Conservation (phyloP, 2,113 vertebrate genomes). For the Mobula hypostoma region DNA sequence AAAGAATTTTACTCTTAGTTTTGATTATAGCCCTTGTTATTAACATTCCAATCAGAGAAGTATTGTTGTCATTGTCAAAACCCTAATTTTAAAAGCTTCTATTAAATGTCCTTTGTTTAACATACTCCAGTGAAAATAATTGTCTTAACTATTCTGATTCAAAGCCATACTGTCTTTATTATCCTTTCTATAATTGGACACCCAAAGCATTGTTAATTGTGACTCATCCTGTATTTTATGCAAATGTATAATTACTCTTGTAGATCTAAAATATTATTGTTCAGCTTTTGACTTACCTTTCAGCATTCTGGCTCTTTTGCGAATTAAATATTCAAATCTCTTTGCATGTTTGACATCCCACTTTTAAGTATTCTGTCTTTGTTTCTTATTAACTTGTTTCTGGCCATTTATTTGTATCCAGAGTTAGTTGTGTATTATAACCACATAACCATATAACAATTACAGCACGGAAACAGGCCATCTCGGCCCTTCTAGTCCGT, state of each 20-base stretch:
- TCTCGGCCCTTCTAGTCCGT: too few species aligned
- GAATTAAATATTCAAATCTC: not conserved
- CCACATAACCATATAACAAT: too few species aligned
- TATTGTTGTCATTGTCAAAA: not conserved
- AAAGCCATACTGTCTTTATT: not conserved
- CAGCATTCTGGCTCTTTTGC: not conserved
- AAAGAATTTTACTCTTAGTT: too few species aligned
- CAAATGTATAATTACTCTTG: not conserved
- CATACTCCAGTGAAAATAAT: not conserved
- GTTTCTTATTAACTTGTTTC: not conserved
- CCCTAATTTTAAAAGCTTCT: not conserved
- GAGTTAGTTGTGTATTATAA: not conserved
- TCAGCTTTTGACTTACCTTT: not conserved
- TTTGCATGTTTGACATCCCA: not conserved
- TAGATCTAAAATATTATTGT: not conserved
- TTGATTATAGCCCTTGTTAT: too few species aligned
- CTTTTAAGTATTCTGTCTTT: not conserved
- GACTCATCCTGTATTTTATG: not conserved
- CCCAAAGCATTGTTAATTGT: not conserved
- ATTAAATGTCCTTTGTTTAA: not conserved
- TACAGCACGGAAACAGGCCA: too few species aligned
- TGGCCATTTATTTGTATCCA: not conserved
- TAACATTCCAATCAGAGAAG: too few species aligned
- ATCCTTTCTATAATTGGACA: not conserved
- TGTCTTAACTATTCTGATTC: not conserved